phyloP scores from a whole-genome alignment of 2,888 invertebrate species.

The Ischnura elegans region DNA sequence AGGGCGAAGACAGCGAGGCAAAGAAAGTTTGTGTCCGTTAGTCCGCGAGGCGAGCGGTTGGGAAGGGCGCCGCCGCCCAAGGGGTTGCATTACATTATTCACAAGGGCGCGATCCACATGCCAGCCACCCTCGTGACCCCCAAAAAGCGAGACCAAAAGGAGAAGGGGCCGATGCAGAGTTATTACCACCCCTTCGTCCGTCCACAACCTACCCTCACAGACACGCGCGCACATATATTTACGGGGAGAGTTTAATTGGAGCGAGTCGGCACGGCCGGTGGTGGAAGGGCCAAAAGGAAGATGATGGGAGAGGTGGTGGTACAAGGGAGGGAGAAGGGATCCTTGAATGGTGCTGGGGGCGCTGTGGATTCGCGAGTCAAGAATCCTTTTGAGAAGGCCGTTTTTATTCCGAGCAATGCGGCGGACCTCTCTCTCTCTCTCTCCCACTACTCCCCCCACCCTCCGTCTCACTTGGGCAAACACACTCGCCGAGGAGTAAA shows the following conservation, averaged over 20 bases:
- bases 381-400: neutral
- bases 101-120: slow-evolving; percentile 26
- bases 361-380: neutral
- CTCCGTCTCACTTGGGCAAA: neutral
- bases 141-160: neutral
- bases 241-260: neutral
- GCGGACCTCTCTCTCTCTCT: neutral
- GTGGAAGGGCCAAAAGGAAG: neutral
- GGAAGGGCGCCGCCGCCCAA: neutral
- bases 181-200: neutral
- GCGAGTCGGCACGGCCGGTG: neutral
- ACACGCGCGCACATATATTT: neutral
- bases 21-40: slow-evolving; percentile 53
- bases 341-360: neutral
- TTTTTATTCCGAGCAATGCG: neutral
- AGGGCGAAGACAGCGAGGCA: neutral
- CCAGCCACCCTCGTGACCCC: neutral
- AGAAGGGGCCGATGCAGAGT: neutral
- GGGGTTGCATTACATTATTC: slow-evolving; percentile 64
- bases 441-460: neutral
- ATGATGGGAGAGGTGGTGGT: too few species aligned
- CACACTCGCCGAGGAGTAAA: neutral
- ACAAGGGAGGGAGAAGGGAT: neutral
- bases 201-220: neutral
- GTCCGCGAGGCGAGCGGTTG: neutral